These are phyloP conservation scores for Origma solitaria DNA, from an alignment of 2,113 vertebrate species.

Conservation along the genomic window DNA sequence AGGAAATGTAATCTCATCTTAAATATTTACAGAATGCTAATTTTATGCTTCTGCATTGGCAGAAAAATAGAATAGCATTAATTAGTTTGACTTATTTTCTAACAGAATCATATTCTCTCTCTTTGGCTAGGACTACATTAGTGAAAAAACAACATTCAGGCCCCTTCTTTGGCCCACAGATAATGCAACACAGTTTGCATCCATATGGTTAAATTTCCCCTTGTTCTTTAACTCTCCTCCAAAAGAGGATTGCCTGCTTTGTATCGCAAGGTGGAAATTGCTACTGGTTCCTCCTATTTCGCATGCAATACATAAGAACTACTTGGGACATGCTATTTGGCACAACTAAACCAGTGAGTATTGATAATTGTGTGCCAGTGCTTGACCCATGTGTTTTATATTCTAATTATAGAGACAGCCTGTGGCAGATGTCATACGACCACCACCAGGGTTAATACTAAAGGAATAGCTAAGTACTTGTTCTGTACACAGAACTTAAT, in stretches of 20 bases:
- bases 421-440: not conserved
- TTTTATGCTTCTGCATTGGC: constrained; percentile 19
- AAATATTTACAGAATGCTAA: constrained; percentile 51
- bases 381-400: not conserved
- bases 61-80: constrained; percentile 17
- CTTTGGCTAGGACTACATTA: not conserved
- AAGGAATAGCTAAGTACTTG: not conserved
- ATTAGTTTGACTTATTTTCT: constrained; percentile 32
- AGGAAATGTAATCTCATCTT: constrained; percentile 9
- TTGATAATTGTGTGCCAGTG: not conserved
- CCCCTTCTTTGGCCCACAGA: not conserved
- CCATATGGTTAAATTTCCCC: not conserved
- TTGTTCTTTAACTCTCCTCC: not conserved
- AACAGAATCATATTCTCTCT: not conserved
- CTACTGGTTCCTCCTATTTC: not conserved
- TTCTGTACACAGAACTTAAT: not conserved
- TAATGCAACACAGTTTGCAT: not conserved
- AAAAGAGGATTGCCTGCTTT: not conserved
- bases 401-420: not conserved
- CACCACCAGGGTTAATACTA: not conserved
- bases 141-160: not conserved
- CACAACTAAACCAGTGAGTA: not conserved
- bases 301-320: not conserved
- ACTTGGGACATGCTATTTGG: not conserved
- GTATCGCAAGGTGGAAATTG: not conserved